Evolutionary conservation across 1,140 invertebrate species (phyloP).

Genomic region (Magallana angulata): DNA sequence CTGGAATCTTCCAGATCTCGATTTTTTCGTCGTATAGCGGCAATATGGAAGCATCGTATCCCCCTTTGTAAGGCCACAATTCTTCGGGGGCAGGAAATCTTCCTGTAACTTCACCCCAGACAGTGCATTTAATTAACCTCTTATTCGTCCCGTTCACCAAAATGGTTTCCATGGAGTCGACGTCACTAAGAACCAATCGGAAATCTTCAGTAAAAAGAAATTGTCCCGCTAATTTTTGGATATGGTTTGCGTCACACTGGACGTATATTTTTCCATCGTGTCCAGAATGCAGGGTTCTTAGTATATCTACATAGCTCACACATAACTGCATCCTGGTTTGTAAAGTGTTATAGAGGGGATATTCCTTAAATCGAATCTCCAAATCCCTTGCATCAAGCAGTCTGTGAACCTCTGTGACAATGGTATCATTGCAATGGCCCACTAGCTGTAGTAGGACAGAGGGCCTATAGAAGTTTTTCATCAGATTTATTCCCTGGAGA

Average conservation of each 20-base stretch:
- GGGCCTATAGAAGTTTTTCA: not conserved
- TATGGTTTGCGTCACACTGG: not conserved
- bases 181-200: conserved; percentile 11
- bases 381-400: not conserved
- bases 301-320: not conserved
- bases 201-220: not conserved
- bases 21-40: conserved; percentile 18
- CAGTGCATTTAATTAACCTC: not conserved
- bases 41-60: not conserved
- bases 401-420: not conserved
- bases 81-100: not conserved
- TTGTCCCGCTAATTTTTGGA: not conserved
- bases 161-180: conserved; percentile 6
- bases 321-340: not conserved
- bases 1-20: conserved; percentile 23
- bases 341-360: not conserved
- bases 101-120: not conserved
- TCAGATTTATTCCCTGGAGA: not conserved
- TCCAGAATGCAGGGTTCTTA: not conserved
- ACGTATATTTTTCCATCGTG: not conserved
- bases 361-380: not conserved
- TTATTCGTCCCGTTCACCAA: not conserved
- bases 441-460: conserved; percentile 5
- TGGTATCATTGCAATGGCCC: not conserved
- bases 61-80: not conserved